These are phyloP conservation scores for Zaprionus ornatus DNA, from an alignment of 1,140 invertebrate species.

Conservation along the genomic window DNA sequence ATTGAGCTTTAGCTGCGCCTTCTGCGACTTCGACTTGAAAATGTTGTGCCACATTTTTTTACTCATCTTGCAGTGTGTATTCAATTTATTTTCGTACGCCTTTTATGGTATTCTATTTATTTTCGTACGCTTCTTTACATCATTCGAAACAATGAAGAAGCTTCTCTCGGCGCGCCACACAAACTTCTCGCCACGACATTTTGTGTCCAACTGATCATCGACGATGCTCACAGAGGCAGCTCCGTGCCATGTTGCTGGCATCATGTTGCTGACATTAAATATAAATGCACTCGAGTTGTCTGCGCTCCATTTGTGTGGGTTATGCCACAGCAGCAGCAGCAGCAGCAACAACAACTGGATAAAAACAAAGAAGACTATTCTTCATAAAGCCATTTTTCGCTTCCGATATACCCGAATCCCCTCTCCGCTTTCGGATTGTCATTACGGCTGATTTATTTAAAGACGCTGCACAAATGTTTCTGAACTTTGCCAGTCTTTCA, in stretches of 20 bases:
- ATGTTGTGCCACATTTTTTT: slow-evolving; percentile 83
- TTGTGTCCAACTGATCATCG: slow-evolving; percentile 49
- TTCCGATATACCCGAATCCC: slow-evolving; percentile 9
- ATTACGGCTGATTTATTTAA: slow-evolving; percentile 75
- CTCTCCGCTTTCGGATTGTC: slow-evolving; percentile 20
- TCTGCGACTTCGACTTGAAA: slow-evolving; percentile 77
- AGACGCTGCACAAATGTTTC: slow-evolving; percentile 72
- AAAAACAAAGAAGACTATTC: slow-evolving; percentile 68
- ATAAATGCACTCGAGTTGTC: slow-evolving; percentile 72
- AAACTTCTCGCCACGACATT: slow-evolving; percentile 62
- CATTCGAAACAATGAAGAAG: slow-evolving; percentile 4
- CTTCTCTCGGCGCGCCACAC: background rate
- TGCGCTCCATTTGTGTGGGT: slow-evolving; percentile 58
- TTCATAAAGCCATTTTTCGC: slow-evolving; percentile 34
- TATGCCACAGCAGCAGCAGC: slow-evolving; percentile 36
- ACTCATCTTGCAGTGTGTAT: slow-evolving; percentile 55
- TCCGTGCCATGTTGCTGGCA: slow-evolving; percentile 25
- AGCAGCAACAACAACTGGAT: slow-evolving; percentile 26
- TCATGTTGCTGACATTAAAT: slow-evolving; percentile 71
- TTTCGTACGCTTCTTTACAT: slow-evolving; percentile 1
- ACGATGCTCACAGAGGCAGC: background rate
- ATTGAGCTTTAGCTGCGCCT: slow-evolving; percentile 59
- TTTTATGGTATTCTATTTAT: slow-evolving; percentile 3
- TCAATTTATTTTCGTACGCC: background rate
- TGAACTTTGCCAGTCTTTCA: slow-evolving; percentile 67